Evolutionary conservation across 2,113 vertebrate species (phyloP), one percentile per base, ranked within the genome.

Genomic region (Rallus limicola): DNA sequence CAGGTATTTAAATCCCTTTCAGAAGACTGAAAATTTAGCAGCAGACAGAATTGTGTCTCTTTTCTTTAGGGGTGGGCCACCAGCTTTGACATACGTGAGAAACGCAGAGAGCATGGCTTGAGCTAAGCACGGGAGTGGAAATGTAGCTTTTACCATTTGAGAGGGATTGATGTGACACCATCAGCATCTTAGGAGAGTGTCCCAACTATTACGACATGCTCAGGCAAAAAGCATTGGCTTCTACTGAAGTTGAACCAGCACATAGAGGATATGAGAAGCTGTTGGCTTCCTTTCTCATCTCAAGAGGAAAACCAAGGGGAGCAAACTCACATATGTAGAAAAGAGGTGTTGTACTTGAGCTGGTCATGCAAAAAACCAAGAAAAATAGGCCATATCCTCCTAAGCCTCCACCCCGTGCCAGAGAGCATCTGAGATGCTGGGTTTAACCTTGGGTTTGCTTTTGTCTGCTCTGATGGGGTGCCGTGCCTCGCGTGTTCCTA

Each of bases 1-100:
- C 81, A 96, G 44, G 89, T 86, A 82, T 97, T 93, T 95, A 95
- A 97, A 95, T 97, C 89, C 59, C 44, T 79, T 92, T 87, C 52
- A 85, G 84, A 95, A 95, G 81, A 58, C 70, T 93, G 74, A 76
- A 96, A 94, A 96, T 91, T 89, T 87, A 93, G 70, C 83, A 95
- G 89, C 81, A 93, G 74, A 76, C 46, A 89, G 89, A 95, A 95
- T 93, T 85, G 68, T 16, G 62, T 84, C 93, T 93, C 13, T 24
- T 53, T 91, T 79, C 82, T 89, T 91, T 84, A 0, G 0, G 72
- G 40, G 1, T 44, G 48, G 53, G 77, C 72, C 72, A 84, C 74
- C 91, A 58, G 69, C 60, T 89, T 78, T 0, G 4, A 68, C 77
- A 64, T 25, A 85, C 13, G 21, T 84, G 65, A 26, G 0, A n/a